Base-by-base conservation (phyloP, 2,888 invertebrate genomes). In the Rhynchonema sp. region DNA sequence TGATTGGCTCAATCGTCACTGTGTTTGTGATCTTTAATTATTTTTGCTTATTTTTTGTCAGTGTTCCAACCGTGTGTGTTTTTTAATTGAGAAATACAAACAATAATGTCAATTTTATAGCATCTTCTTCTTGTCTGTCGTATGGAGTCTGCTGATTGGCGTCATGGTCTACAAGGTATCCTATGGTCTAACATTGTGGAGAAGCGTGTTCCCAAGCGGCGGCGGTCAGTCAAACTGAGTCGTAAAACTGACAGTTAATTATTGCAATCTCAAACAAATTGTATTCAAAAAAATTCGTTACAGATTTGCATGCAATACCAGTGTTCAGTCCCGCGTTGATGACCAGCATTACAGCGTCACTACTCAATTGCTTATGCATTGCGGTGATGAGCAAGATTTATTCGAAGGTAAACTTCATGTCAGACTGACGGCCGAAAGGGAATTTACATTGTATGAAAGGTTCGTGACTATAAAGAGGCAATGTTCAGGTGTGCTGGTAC, bases 301-400 rank as follows among this genome's bases (percentile, higher is more conserved):
- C n/a, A n/a, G n/a, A n/a, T n/a, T n/a, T n/a, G n/a, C 38, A 38
- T 17, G 17, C 6, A 38, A 38, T 13, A 17, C 38, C 38, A 38
- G 17, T 38, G 9, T 25, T 52, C 6, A 52, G 22, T 52, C 52
- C 56, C 1, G 23, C n/a, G 17, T 22, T 58, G 27, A 2, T 49
- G 13, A 2, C 57, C 46, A 60, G 60, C 28, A n/a, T 60, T 1
- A 57, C 56, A 1, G 56, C 60, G 6, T 56, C 60, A n/a, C 2
- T 60, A n/a, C 9, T 56, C 17, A 60, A 60, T 26, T 56, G 60
- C 20, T 20, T 60, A 1, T 57, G 56, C 28, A 60, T 60, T 30
- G 60, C 52, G 6, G 2, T 56, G 52, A 60, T 60, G 60, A 30
- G 13, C 52, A 56, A 60, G 27, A 38, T 60, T n/a, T 59, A 59